Evolutionary conservation across 37 sponge, comb jelly and placozoan species (phyloP).

Genomic region (Geodia barretti): DNA sequence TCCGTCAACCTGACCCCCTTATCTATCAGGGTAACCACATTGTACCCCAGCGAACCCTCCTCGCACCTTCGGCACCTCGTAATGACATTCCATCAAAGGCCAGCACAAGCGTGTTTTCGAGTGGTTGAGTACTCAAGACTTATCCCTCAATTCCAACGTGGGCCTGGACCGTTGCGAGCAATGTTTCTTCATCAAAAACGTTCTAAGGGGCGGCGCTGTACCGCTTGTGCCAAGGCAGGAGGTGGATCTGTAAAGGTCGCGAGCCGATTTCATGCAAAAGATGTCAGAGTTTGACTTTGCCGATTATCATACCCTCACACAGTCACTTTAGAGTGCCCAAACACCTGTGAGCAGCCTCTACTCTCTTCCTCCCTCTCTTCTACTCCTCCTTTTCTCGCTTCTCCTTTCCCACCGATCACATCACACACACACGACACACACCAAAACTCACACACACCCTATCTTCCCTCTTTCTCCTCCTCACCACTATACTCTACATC

Average conservation of each 20-base stretch:
- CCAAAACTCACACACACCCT: no score
- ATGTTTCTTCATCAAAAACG: neutral
- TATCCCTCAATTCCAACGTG: no score
- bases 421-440: no score
- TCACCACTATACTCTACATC: no score
- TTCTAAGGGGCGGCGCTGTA: neutral
- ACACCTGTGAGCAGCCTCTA: neutral
- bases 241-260: slow-evolving; percentile 27
- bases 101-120: slow-evolving; percentile 8
- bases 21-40: neutral
- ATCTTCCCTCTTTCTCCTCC: neutral
- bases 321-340: neutral
- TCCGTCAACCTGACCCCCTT: neutral
- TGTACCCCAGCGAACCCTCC: neutral
- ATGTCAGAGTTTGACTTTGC: slow-evolving; percentile 13
- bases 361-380: neutral
- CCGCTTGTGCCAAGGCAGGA: neutral
- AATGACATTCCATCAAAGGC: neutral
- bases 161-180: neutral
- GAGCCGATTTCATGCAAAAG: slow-evolving; percentile 2
- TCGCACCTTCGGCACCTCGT: neutral
- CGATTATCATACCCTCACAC: neutral
- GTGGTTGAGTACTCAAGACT: neutral
- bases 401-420: no score
- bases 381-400: neutral